phyloP scores from a whole-genome alignment of 2,888 invertebrate species.

The Drosophila setosimentum region DNA sequence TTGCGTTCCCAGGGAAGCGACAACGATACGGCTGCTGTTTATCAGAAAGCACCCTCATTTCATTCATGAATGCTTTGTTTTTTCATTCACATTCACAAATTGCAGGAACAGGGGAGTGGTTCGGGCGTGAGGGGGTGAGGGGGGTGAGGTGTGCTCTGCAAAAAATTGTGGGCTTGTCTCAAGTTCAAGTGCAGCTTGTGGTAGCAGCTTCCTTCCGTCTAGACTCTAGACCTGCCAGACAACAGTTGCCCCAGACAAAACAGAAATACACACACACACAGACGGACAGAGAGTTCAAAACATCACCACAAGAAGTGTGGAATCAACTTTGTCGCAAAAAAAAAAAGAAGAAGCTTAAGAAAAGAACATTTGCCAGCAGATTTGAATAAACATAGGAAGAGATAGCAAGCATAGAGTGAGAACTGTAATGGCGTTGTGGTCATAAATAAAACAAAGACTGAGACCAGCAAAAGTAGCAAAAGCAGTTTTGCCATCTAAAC shows the following conservation, averaged over 20 bases:
- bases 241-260: conserved; percentile 46
- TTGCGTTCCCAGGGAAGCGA: conserved; percentile 23
- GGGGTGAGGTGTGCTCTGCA: not conserved
- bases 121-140: not conserved
- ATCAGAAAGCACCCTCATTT: conserved; percentile 30
- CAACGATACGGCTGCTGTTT: conserved; percentile 45
- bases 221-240: conserved; percentile 44
- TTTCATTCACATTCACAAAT: conserved; percentile 20
- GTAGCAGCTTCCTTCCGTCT: conserved; percentile 48
- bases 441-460: conserved; percentile 53
- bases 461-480: conserved; percentile 25
- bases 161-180: conserved; percentile 37
- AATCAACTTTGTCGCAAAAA: conserved; percentile 38
- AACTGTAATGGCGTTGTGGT: conserved; percentile 65
- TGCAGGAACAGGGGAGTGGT: not conserved
- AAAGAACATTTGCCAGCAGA: conserved; percentile 16
- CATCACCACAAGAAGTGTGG: conserved; percentile 23
- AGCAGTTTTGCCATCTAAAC: conserved; percentile 37
- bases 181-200: conserved; percentile 74
- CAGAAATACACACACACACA: not conserved
- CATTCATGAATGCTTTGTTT: conserved; percentile 54
- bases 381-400: conserved; percentile 66
- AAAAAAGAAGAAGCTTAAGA: conserved; percentile 3
- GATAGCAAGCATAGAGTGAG: conserved; percentile 45
- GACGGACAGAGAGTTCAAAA: conserved; percentile 39